Conservation (phyloP, 2,797 vertebrate genomes). For the Emys orbicularis region DNA sequence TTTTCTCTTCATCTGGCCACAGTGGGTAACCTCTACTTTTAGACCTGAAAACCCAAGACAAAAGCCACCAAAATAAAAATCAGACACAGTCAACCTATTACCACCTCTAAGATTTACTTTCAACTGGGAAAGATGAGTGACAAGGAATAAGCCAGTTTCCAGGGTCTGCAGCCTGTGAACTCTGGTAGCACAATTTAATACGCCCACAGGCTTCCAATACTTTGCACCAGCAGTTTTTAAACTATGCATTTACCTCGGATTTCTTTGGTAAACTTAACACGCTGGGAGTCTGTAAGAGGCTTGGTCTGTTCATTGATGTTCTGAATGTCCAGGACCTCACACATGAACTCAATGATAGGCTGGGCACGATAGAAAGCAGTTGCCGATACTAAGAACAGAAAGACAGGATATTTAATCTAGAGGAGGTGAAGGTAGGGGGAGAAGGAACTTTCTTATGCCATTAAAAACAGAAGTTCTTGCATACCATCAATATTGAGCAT, state of each 20-base stretch:
- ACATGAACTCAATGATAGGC: slow-evolving; percentile 99
- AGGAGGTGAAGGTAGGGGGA: not conserved
- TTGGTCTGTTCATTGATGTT: slow-evolving; percentile 99
- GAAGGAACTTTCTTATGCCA: not conserved
- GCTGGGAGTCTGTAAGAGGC: slow-evolving; percentile 97
- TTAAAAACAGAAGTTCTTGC: slow-evolving; percentile 32
- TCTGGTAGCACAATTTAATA: not conserved
- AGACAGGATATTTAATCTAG: not conserved
- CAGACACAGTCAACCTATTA: not conserved
- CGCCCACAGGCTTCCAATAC: not conserved
- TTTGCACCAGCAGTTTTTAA: not conserved
- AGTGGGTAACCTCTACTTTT: slow-evolving; percentile 99
- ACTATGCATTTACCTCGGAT: slow-evolving; percentile 90
- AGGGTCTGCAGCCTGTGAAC: not conserved
- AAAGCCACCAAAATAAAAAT: not conserved
- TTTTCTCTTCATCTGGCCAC: slow-evolving; percentile 99
- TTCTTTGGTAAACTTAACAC: slow-evolving; percentile 99
- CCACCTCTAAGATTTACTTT: not conserved
- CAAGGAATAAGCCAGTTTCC: not conserved
- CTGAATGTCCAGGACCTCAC: slow-evolving; percentile 97
- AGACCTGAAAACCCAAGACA: slow-evolving; percentile 85
- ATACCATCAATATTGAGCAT: slow-evolving; percentile 99
- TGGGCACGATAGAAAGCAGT: slow-evolving; percentile 99
- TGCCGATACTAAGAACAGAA: slow-evolving; percentile 89
- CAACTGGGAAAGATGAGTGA: not conserved